Evolutionary conservation across 2,888 invertebrate genomes (phyloP), one percentile per base, ranked within the genome.

Genomic region (Lasioglossum vierecki): DNA sequence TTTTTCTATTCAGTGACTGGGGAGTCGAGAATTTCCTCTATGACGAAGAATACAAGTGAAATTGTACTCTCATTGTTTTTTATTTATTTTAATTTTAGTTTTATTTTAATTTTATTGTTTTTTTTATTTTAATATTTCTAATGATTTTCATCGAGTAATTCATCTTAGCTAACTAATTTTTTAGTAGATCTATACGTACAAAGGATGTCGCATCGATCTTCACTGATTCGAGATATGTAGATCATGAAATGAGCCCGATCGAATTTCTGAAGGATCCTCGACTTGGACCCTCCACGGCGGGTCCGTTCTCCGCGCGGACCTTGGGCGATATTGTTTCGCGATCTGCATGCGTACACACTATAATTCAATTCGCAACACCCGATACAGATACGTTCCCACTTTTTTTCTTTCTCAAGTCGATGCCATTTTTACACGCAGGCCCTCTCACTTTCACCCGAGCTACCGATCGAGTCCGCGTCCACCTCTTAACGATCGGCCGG

Each of bases 361-460:
- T 79, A 73, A 80, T 41, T 76, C 73, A 80, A 84, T 85, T 79
- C 73, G 80, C 77, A 87, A 84, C 85, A 77, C 83, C 76, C 85
- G 81, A 87, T 87, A 85, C 84, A 87, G 80, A 88, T 87, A 85
- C 84, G 82, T 81, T 86, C 73, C 57, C 60, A 57, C 35, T 35
- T 9, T 70, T 30, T 35, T 35, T 66, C 4, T 70, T 78, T 75
- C 76, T 53, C 79, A 18, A 11, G 66, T 22, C 53, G 26, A 84
- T 83, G 71, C 41, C 77, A 90, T 92, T 92, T 92, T 92, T 91
- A 81, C 79, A 85, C 87, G 83, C 84, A 87, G 86, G 63, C 87
- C 92, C 92, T 89, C 91, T 92, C 91, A 93, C 94, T 93, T 94
- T 93, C 93, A 93, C 93, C 91, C 85, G 86, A 79, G 44, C 88